phyloP scores from a whole-genome alignment of 2,113 vertebrate species.

The Dinomys branickii region DNA sequence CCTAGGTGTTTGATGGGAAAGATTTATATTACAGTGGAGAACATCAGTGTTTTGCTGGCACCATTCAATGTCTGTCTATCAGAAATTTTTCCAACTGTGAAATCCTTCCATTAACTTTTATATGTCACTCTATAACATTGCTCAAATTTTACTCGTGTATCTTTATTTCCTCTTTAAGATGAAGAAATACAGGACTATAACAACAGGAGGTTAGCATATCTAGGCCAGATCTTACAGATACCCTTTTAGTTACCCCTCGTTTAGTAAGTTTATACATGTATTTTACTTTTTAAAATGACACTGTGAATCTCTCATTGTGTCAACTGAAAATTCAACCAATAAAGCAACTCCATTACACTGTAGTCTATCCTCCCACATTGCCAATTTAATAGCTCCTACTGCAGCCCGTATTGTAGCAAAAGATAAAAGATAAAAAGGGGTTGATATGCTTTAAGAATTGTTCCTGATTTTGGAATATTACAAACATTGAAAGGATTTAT shows the following conservation, averaged over 20 bases:
- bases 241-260: neutral
- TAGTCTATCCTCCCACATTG: neutral
- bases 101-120: neutral
- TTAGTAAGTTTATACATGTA: neutral
- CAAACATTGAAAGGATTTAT: constrained; percentile 35
- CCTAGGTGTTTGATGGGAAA: neutral
- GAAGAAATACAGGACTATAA: neutral
- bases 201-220: neutral
- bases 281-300: constrained; percentile 13
- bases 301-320: neutral
- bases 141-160: neutral
- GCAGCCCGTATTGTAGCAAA: neutral
- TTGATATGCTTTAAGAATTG: constrained; percentile 9
- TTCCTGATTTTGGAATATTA: neutral
- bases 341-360: neutral
- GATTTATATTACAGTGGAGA: neutral
- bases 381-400: constrained; percentile 9
- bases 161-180: neutral
- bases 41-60: neutral
- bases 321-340: neutral
- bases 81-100: neutral
- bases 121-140: neutral
- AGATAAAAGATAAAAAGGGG: constrained; percentile 15
- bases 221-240: neutral
- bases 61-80: neutral